phyloP scores from a whole-genome alignment of 1,140 invertebrate species.

The Goniozus legneri region DNA sequence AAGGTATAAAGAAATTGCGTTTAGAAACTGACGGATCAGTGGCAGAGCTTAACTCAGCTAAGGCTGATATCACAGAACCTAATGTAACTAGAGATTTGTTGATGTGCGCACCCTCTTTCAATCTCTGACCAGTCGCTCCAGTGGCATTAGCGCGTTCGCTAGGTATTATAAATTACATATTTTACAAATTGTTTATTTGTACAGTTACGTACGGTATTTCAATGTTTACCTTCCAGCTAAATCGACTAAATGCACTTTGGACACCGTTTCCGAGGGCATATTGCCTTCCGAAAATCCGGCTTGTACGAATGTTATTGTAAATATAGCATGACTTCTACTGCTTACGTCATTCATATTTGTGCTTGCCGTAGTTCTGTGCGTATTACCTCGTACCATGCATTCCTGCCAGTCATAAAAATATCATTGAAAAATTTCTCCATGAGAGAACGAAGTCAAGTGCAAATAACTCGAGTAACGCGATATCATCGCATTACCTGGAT shows the following conservation, averaged over 20 bases:
- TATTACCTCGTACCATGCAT: slow-evolving; percentile 74
- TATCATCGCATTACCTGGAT: slow-evolving; percentile 63
- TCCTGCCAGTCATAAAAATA: slow-evolving; percentile 51
- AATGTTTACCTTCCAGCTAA: slow-evolving; percentile 72
- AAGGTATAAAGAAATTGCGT: slow-evolving; percentile 77
- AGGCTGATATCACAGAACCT: slow-evolving; percentile 90
- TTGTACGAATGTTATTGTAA: slow-evolving; percentile 87
- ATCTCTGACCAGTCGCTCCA: slow-evolving; percentile 78
- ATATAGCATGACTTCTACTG: slow-evolving; percentile 94
- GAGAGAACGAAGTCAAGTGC: neutral
- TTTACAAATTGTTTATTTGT: neutral
- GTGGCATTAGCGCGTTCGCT: slow-evolving; percentile 86
- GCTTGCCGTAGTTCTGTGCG: slow-evolving; percentile 74
- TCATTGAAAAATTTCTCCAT: neutral
- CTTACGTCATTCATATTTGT: slow-evolving; percentile 86
- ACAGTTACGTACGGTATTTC: neutral
- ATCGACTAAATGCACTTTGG: slow-evolving; percentile 86
- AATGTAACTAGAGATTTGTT: slow-evolving; percentile 89
- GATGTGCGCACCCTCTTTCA: slow-evolving; percentile 89
- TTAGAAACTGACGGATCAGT: slow-evolving; percentile 48
- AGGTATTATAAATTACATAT: slow-evolving; percentile 11
- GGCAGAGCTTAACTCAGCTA: slow-evolving; percentile 69
- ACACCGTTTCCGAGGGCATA: slow-evolving; percentile 83
- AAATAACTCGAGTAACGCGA: slow-evolving; percentile 2
- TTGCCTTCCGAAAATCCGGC: slow-evolving; percentile 75